A percentile compares a stretch with the other conserved stretches of the same genome.
Conservation (phyloP, 2,113 vertebrate genomes). For the Smithornis capensis region DNA sequence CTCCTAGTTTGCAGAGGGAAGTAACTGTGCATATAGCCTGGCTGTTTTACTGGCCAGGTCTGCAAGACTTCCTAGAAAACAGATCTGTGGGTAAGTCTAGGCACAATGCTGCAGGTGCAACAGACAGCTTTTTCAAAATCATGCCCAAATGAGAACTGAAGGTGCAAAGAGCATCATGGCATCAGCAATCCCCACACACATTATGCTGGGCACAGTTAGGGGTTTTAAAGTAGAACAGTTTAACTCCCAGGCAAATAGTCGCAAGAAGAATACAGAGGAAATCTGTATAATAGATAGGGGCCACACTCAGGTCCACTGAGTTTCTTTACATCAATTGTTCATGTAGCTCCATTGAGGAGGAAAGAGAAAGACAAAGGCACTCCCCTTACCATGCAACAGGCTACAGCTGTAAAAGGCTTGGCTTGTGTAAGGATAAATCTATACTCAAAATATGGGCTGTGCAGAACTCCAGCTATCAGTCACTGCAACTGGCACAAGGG, state of each 20-base stretch:
- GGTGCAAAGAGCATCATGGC: not conserved
- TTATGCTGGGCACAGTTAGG: not conserved
- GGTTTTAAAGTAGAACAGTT: not conserved
- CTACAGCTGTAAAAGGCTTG: not conserved
- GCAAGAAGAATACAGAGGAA: not conserved
- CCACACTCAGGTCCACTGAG: not conserved
- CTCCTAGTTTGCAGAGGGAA: not conserved
- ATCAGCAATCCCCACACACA: not conserved
- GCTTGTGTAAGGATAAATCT: not conserved
- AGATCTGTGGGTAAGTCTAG: not conserved
- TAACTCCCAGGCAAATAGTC: not conserved
- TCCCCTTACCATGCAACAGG: not conserved
- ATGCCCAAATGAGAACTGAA: not conserved
- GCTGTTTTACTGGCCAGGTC: not conserved
- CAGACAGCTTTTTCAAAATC: not conserved
- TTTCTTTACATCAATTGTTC: not conserved
- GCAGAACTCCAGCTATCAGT: not conserved
- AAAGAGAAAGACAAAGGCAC: not conserved
- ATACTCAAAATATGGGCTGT: not conserved
- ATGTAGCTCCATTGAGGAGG: not conserved
- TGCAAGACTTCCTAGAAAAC: not conserved
- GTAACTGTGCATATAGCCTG: not conserved
- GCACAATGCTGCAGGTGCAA: not conserved
- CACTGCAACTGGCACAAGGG: not conserved
- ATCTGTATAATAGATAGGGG: not conserved